phyloP scores from a whole-genome alignment of 2,797 vertebrate genomes.

The Argya squamiceps region DNA sequence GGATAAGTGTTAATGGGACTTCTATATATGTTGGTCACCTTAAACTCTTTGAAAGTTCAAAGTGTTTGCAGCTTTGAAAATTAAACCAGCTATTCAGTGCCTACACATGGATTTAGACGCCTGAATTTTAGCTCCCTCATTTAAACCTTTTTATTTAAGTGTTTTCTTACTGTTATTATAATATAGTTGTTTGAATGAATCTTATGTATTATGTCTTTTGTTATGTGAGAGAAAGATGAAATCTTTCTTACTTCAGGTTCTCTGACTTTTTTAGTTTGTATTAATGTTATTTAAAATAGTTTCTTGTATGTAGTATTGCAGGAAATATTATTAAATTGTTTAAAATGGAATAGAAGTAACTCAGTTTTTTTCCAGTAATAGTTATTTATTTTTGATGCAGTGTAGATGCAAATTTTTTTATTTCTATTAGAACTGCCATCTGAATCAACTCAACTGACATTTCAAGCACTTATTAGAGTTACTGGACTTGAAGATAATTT shows the following conservation, averaged over 20 bases:
- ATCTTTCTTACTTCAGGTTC: not conserved
- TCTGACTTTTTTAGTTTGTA: slow-evolving; percentile 14
- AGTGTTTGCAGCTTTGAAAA: slow-evolving; percentile 6
- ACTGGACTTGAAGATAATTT: slow-evolving; percentile 1
- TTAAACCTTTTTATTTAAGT: slow-evolving; percentile 13
- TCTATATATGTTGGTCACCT: not conserved
- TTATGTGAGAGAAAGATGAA: slow-evolving; percentile 25
- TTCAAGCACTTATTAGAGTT: not conserved
- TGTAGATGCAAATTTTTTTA: not conserved
- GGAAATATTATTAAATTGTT: slow-evolving; percentile 49
- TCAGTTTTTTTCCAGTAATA: slow-evolving; percentile 4
- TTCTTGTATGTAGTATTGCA: slow-evolving; percentile 33
- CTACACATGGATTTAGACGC: slow-evolving; percentile 38
- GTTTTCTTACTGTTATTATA: slow-evolving; percentile 1
- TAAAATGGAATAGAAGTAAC: slow-evolving; percentile 33
- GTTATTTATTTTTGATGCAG: not conserved
- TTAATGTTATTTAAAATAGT: slow-evolving; percentile 51
- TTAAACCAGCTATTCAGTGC: slow-evolving; percentile 53
- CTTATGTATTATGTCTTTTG: not conserved
- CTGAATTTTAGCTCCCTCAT: slow-evolving; percentile 5
- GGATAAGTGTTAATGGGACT: not conserved
- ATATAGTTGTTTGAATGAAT: slow-evolving; percentile 10
- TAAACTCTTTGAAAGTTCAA: slow-evolving; percentile 16
- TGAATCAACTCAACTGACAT: slow-evolving; percentile 41
- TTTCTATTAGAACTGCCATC: slow-evolving; percentile 3